These are phyloP conservation scores for Suillia variegata DNA, from an alignment of 2,888 invertebrate genomes.

Conservation along the genomic window DNA sequence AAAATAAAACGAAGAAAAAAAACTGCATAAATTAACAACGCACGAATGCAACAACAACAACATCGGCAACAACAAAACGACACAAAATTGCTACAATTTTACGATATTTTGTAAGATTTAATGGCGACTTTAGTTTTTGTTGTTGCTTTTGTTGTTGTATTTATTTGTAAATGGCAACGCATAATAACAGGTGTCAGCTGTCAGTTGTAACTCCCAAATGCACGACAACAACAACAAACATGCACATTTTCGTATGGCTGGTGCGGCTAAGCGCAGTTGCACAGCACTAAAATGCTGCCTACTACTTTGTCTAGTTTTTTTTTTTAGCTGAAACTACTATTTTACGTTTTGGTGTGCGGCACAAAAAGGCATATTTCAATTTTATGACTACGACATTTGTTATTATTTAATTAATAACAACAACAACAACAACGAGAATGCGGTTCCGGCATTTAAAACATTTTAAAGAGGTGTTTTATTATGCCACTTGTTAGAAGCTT, in stretches of 20 bases:
- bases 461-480: background rate
- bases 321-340: conserved; percentile 13
- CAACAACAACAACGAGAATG: too few species aligned
- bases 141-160: background rate
- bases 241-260: too few species aligned
- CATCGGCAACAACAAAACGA: conserved; percentile 16
- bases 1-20: conserved; percentile 6
- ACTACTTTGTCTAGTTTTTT: conserved; percentile 27
- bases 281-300: conserved; percentile 35
- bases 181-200: conserved; percentile 49
- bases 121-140: too few species aligned
- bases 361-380: background rate
- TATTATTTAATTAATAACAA: background rate
- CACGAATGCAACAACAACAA: background rate
- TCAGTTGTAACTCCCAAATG: conserved; percentile 39
- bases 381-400: background rate
- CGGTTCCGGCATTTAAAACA: background rate
- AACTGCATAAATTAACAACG: conserved; percentile 30
- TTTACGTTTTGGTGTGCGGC: conserved; percentile 3
- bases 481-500: background rate
- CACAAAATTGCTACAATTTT: conserved; percentile 42
- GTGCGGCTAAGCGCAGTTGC: too few species aligned
- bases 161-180: conserved; percentile 32
- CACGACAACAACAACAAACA: background rate
- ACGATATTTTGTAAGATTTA: conserved; percentile 29